Evolutionary conservation across 2,113 vertebrate genomes (phyloP).

Genomic region (Gasterosteus nipponicus): DNA sequence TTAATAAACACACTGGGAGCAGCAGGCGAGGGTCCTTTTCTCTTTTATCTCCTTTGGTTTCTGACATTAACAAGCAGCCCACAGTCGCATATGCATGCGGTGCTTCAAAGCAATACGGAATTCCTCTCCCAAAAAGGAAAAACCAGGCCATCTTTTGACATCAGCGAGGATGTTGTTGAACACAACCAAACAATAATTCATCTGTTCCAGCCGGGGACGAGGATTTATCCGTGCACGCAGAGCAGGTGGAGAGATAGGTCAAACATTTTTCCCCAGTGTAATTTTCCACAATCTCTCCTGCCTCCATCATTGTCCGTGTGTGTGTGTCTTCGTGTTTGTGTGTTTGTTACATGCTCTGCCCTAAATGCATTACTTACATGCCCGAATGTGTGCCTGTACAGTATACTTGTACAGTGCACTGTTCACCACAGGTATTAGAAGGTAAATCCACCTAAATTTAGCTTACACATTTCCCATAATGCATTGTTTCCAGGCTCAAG

Average conservation of each 20-base stretch:
- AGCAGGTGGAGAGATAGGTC: constrained; percentile 76
- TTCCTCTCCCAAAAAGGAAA: constrained; percentile 37
- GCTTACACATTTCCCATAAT: constrained; percentile 27
- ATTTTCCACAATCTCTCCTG: constrained; percentile 68
- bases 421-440: constrained; percentile 22
- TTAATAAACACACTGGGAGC: constrained; percentile 57
- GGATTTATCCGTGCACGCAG: constrained; percentile 69
- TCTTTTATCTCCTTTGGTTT: constrained; percentile 68
- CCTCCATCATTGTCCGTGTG: constrained; percentile 24
- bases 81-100: constrained; percentile 41
- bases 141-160: constrained; percentile 72
- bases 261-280: constrained; percentile 70
- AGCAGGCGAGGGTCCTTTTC: constrained; percentile 37
- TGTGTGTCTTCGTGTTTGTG: constrained; percentile 20
- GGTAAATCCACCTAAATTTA: constrained; percentile 24
- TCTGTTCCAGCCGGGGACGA: constrained; percentile 51
- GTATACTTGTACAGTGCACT: constrained; percentile 20
- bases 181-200: constrained; percentile 69
- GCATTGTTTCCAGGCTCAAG: constrained; percentile 37
- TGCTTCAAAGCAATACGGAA: constrained; percentile 69
- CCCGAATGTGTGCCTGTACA: background rate
- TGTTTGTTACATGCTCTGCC: background rate
- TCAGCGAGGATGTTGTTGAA: constrained; percentile 69
- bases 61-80: constrained; percentile 71
- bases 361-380: background rate